Conservation (phyloP, 2,797 vertebrate species). For the Pagetopsis macropterus region DNA sequence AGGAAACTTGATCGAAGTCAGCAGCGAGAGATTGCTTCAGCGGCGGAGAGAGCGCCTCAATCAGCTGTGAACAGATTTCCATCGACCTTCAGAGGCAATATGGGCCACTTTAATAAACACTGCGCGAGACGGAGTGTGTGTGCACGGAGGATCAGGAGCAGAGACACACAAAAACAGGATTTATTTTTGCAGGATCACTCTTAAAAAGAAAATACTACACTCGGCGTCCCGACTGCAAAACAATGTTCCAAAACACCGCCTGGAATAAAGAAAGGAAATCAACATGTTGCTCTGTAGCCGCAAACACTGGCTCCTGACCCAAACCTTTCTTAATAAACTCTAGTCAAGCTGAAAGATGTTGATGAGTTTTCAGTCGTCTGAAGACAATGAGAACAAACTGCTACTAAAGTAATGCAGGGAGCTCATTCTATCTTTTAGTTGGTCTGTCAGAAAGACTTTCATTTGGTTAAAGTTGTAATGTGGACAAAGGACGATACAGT, state of each 20-base stretch:
- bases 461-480: no score
- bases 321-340: conserved; percentile 16
- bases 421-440: no score
- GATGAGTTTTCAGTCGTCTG: neutral
- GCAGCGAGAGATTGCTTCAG: conserved; percentile 35
- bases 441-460: no score
- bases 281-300: conserved; percentile 14
- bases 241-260: conserved; percentile 41
- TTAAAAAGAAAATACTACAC: conserved; percentile 8
- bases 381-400: conserved; percentile 1
- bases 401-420: neutral
- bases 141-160: conserved; percentile 3
- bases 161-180: neutral
- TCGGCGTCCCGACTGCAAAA: conserved; percentile 23
- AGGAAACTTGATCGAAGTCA: conserved; percentile 72
- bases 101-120: conserved; percentile 28
- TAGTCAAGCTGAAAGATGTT: neutral
- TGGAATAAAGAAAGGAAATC: conserved; percentile 40
- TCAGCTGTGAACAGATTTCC: conserved; percentile 36
- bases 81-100: conserved; percentile 35
- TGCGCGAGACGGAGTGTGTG: neutral
- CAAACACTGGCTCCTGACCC: conserved; percentile 29
- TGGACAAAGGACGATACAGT: neutral
- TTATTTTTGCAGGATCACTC: conserved; percentile 10
- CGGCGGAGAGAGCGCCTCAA: conserved; percentile 31